Evolutionary conservation across 2,113 vertebrate genomes (phyloP).

Genomic region (Semnornis frantzii): DNA sequence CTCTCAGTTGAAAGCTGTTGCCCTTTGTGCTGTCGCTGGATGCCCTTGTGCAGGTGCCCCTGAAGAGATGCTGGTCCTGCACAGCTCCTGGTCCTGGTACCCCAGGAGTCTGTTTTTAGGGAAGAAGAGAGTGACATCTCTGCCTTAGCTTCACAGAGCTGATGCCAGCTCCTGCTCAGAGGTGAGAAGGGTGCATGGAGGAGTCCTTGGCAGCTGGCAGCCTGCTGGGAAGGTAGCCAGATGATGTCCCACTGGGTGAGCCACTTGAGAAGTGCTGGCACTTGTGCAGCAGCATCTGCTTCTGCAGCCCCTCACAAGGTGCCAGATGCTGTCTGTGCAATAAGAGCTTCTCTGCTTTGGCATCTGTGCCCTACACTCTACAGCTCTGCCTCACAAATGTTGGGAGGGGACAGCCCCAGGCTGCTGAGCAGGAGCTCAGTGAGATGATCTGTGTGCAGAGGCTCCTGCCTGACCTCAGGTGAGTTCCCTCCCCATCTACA

Average conservation of each 20-base stretch:
- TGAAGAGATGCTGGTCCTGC: too few relatives aligned
- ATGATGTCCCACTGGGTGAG: neutral
- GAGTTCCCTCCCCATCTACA: neutral
- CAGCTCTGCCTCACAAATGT: neutral
- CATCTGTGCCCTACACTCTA: neutral
- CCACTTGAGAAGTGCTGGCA: neutral
- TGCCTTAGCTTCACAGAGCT: neutral
- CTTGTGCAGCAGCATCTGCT: constrained; percentile 17
- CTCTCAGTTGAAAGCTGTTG: too few relatives aligned
- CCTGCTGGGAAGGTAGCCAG: neutral
- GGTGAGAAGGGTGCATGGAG: neutral
- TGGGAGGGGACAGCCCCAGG: neutral
- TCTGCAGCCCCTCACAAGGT: neutral
- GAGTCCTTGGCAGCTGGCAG: neutral
- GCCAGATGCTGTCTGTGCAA: constrained; percentile 28
- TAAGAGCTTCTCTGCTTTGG: neutral
- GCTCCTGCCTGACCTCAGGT: neutral
- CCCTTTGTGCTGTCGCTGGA: too few relatives aligned
- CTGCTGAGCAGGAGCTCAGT: neutral
- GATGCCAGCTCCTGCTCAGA: neutral
- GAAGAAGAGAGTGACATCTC: neutral
- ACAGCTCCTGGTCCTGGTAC: too few relatives aligned
- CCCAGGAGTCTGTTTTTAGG: neutral
- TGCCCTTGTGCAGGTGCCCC: too few relatives aligned
- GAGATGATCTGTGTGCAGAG: neutral